These are phyloP conservation scores for Pteruthius melanotis DNA, from an alignment of 2,113 vertebrate genomes.

Conservation along the genomic window DNA sequence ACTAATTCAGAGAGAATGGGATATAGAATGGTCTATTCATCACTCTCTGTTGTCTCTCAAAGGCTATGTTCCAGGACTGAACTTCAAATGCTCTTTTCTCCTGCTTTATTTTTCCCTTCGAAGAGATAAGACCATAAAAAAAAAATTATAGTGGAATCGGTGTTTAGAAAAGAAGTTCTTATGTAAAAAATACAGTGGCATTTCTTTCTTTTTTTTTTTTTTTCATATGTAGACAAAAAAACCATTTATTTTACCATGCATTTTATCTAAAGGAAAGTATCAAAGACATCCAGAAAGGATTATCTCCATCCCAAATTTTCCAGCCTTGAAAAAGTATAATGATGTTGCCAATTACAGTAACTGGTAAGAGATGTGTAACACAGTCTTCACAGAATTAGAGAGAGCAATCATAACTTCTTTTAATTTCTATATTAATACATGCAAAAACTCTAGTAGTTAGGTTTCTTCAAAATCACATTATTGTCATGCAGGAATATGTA, in stretches of 20 bases:
- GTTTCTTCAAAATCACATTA: background rate
- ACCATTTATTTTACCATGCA: background rate
- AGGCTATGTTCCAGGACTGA: background rate
- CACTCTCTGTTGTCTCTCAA: background rate
- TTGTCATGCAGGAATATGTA: background rate
- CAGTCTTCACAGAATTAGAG: background rate
- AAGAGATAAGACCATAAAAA: background rate
- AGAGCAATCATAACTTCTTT: background rate
- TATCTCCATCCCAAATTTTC: background rate
- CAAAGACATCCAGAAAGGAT: background rate
- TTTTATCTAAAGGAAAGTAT: background rate
- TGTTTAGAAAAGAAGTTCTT: background rate
- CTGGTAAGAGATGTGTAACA: background rate
- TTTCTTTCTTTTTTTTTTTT: background rate
- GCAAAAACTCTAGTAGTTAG: background rate
- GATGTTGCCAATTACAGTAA: background rate
- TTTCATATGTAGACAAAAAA: background rate
- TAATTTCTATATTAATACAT: background rate
- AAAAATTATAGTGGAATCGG: background rate
- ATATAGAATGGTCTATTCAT: conserved; percentile 75
- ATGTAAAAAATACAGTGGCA: background rate
- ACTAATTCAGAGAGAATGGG: conserved; percentile 73
- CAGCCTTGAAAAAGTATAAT: background rate
- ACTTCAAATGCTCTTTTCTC: background rate
- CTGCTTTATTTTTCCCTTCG: background rate